Conservation (phyloP, 2,797 vertebrate species). For the Sylvilagus floridanus region DNA sequence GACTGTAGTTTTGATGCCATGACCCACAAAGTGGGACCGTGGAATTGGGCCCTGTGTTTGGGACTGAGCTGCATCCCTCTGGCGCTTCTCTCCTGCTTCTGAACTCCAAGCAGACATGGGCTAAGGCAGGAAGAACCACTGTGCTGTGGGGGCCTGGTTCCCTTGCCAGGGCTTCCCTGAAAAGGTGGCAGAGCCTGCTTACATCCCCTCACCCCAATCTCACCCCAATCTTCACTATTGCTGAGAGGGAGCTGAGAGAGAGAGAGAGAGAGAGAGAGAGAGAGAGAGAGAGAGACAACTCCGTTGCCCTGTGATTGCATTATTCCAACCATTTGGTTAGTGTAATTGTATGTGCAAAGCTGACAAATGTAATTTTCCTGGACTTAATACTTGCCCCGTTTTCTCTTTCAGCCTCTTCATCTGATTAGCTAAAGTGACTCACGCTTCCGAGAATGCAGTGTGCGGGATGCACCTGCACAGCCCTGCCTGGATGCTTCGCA, state of each 20-base stretch:
- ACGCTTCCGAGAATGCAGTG: constrained; percentile 84
- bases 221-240: constrained; percentile 11
- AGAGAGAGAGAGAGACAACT: constrained; percentile 76
- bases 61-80: neutral
- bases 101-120: neutral
- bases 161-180: constrained; percentile 58
- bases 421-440: constrained; percentile 87
- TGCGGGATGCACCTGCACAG: constrained; percentile 44
- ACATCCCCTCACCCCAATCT: constrained; percentile 45
- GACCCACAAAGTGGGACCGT: neutral
- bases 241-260: neutral
- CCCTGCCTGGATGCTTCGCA: neutral
- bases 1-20: neutral
- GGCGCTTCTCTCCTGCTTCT: rapidly evolving
- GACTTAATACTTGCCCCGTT: constrained; percentile 84
- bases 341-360: constrained; percentile 88
- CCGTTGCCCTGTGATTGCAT: constrained; percentile 84
- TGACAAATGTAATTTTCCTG: constrained; percentile 88
- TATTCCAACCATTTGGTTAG: constrained; percentile 87
- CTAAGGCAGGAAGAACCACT: neutral
- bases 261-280: no score
- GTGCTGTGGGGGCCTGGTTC: neutral
- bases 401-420: constrained; percentile 87
- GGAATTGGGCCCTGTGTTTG: neutral
- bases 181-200: neutral